phyloP scores from a whole-genome alignment of 2,797 vertebrate species.

The Diglossa cyanea region DNA sequence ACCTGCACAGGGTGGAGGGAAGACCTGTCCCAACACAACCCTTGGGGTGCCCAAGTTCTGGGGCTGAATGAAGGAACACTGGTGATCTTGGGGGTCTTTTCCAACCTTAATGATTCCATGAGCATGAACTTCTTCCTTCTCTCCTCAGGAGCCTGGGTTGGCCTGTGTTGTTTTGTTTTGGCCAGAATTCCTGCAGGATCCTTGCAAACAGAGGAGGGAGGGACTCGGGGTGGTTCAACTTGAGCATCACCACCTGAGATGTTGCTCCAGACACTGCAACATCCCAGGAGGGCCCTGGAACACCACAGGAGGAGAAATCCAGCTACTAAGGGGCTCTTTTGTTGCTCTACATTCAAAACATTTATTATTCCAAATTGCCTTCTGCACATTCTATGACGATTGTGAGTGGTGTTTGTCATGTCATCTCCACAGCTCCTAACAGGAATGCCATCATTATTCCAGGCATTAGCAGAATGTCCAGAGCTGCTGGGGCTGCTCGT shows the following conservation, averaged over 20 bases:
- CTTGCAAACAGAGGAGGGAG: background rate
- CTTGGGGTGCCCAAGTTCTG: background rate
- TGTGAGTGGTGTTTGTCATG: constrained; percentile 29
- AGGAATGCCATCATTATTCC: constrained; percentile 49
- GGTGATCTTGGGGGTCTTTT: background rate
- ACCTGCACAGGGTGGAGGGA: accelerated
- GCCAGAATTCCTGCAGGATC: background rate
- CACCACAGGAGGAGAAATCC: background rate
- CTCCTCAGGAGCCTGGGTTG: accelerated
- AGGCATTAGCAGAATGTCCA: background rate
- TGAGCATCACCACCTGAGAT: background rate
- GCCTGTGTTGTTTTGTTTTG: background rate
- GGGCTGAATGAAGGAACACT: background rate
- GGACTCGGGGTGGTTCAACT: background rate
- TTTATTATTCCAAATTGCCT: constrained; percentile 56
- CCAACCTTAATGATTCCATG: background rate
- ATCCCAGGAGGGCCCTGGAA: background rate
- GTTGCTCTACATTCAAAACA: background rate
- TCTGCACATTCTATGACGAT: constrained; percentile 18
- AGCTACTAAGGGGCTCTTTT: background rate
- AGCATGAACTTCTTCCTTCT: background rate
- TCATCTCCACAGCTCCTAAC: constrained; percentile 44
- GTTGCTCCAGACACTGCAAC: background rate
- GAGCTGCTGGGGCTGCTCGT: background rate
- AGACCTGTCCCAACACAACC: background rate